A percentile compares a stretch with the other conserved stretches of the same genome.
phyloP scores from a whole-genome alignment of 2,888 invertebrate genomes.

The Mylabris sibirica region DNA sequence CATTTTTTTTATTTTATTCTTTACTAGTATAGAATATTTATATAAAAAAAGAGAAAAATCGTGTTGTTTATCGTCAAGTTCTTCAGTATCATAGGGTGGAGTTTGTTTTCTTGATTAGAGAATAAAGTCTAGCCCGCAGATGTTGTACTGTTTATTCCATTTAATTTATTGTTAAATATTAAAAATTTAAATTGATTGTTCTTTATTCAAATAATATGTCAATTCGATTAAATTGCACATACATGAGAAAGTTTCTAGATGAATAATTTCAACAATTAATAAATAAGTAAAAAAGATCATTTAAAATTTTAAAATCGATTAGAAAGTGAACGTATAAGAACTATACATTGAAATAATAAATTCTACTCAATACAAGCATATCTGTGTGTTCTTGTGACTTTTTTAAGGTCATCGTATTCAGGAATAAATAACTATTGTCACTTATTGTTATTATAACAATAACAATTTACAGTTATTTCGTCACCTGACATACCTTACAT shows the following conservation, averaged over 20 bases:
- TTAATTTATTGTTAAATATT: conserved; percentile 1
- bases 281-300: not conserved
- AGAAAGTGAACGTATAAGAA: conserved; percentile 30
- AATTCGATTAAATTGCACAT: not conserved
- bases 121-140: conserved; percentile 8
- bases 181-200: conserved; percentile 9
- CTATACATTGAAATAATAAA: not conserved
- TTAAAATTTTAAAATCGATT: conserved; percentile 23
- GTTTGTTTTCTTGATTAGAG: conserved; percentile 6
- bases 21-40: too few species aligned
- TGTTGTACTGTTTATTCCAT: conserved; percentile 2
- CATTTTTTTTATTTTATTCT: too few species aligned
- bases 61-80: not conserved
- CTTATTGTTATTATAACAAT: conserved; percentile 29
- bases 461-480: conserved; percentile 41
- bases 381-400: conserved; percentile 27
- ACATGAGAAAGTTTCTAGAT: not conserved
- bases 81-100: not conserved
- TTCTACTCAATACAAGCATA: conserved; percentile 19
- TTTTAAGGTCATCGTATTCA: conserved; percentile 41
- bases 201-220: not conserved
- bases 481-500: conserved; percentile 36
- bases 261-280: not conserved
- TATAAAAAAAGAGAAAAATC: too few species aligned
- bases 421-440: conserved; percentile 36